Conservation (phyloP, 1,140 invertebrate species). For the Prorops nasuta region DNA sequence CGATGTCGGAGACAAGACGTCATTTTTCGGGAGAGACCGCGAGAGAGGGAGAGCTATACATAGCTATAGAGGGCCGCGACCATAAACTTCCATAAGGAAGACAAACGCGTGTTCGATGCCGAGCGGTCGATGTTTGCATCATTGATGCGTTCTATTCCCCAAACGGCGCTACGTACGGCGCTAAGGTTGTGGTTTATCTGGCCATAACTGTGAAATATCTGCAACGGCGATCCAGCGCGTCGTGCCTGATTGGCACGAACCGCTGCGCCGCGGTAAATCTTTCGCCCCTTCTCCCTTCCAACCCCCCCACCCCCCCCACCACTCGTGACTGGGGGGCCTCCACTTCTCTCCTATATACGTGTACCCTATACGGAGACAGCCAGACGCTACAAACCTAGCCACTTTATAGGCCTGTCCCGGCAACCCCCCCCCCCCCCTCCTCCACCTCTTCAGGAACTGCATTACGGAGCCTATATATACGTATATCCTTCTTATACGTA, state of each 20-base stretch:
- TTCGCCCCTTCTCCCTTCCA: slow-evolving; percentile 13
- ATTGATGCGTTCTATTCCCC: slow-evolving; percentile 54
- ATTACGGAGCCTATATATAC: too few species aligned
- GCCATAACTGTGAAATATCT: slow-evolving; percentile 54
- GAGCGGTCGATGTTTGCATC: slow-evolving; percentile 43
- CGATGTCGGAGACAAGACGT: not conserved
- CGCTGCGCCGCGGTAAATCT: slow-evolving; percentile 39
- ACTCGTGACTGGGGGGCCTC: too few species aligned
- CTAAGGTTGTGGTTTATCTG: slow-evolving; percentile 52
- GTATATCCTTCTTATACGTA: too few species aligned
- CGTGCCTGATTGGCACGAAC: slow-evolving; percentile 43
- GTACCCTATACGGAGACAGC: too few species aligned
- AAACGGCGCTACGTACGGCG: slow-evolving; percentile 45
- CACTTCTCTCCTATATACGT: too few species aligned
- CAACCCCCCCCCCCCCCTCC: too few species aligned
- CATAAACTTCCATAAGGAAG: slow-evolving; percentile 51
- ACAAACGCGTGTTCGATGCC: slow-evolving; percentile 48
- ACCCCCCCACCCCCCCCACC: not conserved
- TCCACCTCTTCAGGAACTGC: too few species aligned
- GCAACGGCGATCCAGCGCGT: slow-evolving; percentile 29
- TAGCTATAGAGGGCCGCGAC: slow-evolving; percentile 33
- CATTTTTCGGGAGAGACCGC: not conserved
- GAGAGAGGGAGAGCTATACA: slow-evolving; percentile 18
- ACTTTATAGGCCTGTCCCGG: too few species aligned
- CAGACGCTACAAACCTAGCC: not conserved